A percentile compares a stretch with the other conserved stretches of the same genome.
Conservation (phyloP, 2,797 vertebrate genomes). For the Bucorvus abyssinicus region DNA sequence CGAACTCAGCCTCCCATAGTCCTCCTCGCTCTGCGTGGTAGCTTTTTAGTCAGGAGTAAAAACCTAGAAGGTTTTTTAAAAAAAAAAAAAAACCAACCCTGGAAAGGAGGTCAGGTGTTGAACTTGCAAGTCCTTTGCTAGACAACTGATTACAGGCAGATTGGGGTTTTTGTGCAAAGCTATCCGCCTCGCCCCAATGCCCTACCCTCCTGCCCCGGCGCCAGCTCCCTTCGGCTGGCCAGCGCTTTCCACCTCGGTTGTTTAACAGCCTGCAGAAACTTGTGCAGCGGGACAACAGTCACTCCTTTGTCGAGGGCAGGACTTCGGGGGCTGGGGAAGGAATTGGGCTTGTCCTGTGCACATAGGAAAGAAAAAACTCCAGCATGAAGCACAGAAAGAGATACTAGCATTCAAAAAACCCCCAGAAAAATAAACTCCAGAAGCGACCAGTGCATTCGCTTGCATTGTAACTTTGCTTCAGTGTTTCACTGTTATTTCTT, state of each 20-base stretch:
- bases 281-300: slow-evolving; percentile 32
- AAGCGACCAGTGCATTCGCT: neutral
- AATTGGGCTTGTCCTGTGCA: slow-evolving; percentile 14
- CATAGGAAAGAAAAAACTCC: neutral
- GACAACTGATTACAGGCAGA: neutral
- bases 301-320: slow-evolving; percentile 44
- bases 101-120: neutral
- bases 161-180: neutral
- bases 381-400: neutral
- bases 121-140: neutral
- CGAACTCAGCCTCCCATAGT: neutral
- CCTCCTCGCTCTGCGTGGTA: neutral
- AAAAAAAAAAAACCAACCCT: too few relatives aligned
- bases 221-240: neutral
- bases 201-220: neutral
- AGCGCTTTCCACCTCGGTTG: neutral
- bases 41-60: neutral
- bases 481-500: slow-evolving; percentile 51
- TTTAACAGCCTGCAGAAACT: slow-evolving; percentile 24
- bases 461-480: neutral
- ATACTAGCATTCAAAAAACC: neutral
- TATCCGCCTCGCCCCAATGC: neutral
- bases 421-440: neutral
- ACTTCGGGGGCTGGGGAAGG: slow-evolving; percentile 27
- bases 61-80: neutral